Conservation (phyloP, 2,113 vertebrate species). For the Micromys minutus region DNA sequence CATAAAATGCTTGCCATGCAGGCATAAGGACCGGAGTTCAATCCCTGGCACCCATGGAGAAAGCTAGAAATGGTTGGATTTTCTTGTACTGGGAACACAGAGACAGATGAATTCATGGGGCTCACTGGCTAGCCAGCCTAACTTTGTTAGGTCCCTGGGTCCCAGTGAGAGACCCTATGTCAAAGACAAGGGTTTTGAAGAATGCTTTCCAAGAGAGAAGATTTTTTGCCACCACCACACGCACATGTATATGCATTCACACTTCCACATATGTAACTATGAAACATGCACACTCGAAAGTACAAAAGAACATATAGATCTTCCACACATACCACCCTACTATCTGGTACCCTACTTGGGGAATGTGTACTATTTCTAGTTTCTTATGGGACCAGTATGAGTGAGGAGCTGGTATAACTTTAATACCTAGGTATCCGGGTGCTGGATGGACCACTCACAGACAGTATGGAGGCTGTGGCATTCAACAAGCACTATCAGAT, state of each 20-base stretch:
- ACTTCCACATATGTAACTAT: background rate
- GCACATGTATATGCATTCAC: background rate
- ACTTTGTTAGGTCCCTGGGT: background rate
- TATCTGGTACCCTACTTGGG: background rate
- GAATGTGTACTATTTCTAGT: background rate
- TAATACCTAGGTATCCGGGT: slow-evolving; percentile 94
- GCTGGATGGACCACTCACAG: slow-evolving; percentile 96
- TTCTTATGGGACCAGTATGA: background rate
- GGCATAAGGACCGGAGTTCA: background rate
- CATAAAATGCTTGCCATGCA: background rate
- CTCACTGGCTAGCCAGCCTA: background rate
- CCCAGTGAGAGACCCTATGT: background rate
- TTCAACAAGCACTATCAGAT: slow-evolving; percentile 99
- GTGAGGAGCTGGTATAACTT: slow-evolving; percentile 10
- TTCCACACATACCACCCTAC: background rate
- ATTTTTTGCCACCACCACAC: background rate
- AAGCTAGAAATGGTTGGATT: background rate
- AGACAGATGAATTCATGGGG: background rate
- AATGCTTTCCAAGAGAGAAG: background rate
- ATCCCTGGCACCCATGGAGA: background rate
- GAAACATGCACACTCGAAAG: background rate
- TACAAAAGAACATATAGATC: background rate
- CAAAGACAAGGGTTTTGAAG: background rate
- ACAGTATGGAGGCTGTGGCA: slow-evolving; percentile 98
- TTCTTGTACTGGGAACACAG: background rate